These are phyloP conservation scores for Hemaris fuciformis DNA, from an alignment of 2,888 invertebrate species.

Conservation along the genomic window DNA sequence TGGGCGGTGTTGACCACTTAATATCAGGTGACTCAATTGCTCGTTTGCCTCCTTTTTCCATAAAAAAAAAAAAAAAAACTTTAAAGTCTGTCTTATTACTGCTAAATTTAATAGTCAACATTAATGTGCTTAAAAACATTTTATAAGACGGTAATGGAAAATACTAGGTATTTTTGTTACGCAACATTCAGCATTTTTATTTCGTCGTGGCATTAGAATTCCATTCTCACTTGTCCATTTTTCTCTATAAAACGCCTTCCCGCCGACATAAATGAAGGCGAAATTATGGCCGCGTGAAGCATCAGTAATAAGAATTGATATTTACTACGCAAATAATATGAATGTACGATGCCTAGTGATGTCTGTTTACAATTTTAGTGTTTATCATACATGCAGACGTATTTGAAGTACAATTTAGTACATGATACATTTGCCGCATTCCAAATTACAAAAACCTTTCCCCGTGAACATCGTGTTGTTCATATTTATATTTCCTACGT, in stretches of 20 bases:
- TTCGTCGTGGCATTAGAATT: background rate
- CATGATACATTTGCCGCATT: background rate
- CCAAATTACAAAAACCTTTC: background rate
- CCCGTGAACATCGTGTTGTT: background rate
- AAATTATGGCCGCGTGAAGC: background rate
- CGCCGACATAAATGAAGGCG: background rate
- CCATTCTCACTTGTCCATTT: background rate
- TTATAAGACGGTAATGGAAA: background rate
- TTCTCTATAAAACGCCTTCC: background rate
- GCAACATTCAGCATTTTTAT: background rate
- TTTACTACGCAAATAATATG: background rate
- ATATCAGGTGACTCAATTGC: no score
- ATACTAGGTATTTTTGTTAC: background rate
- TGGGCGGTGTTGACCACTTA: no score
- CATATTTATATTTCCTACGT: constrained; percentile 8
- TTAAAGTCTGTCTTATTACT: no score
- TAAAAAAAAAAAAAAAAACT: no score
- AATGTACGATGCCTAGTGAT: background rate
- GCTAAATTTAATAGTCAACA: background rate
- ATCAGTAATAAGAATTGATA: background rate
- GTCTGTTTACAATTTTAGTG: no score
- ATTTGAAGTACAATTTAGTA: background rate
- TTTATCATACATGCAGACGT: background rate
- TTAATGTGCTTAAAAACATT: background rate
- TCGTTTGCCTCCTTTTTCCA: no score